Percentiles rank a stretch among this genome's conserved stretches.
Evolutionary conservation across 2,113 vertebrate genomes (phyloP).

Genomic region (Brachyhypopomus occidentalis): DNA sequence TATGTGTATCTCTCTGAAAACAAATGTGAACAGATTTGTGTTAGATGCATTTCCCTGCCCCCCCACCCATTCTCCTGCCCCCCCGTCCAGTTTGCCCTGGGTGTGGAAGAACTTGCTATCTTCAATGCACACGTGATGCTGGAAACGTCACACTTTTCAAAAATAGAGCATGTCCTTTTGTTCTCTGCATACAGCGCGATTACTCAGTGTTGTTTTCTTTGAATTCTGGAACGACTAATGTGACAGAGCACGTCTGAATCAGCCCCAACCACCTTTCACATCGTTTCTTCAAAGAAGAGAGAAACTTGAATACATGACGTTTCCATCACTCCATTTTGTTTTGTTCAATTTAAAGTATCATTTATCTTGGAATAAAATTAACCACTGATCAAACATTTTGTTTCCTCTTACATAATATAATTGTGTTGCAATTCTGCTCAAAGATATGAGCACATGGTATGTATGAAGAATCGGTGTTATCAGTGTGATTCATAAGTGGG

Average conservation of each 20-base stretch:
- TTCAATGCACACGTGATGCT: conserved; percentile 15
- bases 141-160: conserved; percentile 34
- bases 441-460: too few relatives aligned
- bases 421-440: background rate
- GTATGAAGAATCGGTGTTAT: too few relatives aligned
- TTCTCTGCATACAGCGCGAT: conserved; percentile 37
- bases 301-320: conserved; percentile 46
- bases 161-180: conserved; percentile 46
- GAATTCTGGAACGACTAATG: conserved; percentile 36
- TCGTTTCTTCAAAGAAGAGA: conserved; percentile 46
- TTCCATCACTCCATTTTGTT: conserved; percentile 53
- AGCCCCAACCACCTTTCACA: conserved; percentile 64
- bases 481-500: background rate
- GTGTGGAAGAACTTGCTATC: conserved; percentile 42
- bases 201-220: conserved; percentile 41
- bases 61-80: too few relatives aligned
- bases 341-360: background rate
- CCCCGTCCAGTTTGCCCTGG: conserved; percentile 30
- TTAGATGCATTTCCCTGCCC: conserved; percentile 2
- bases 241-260: conserved; percentile 55
- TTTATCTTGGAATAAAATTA: background rate
- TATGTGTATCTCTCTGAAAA: background rate
- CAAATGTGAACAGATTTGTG: background rate
- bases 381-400: too few relatives aligned
- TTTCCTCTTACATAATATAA: too few relatives aligned